Evolutionary conservation across 2,113 vertebrate genomes (phyloP).

Genomic region (Microcebus jonahi): DNA sequence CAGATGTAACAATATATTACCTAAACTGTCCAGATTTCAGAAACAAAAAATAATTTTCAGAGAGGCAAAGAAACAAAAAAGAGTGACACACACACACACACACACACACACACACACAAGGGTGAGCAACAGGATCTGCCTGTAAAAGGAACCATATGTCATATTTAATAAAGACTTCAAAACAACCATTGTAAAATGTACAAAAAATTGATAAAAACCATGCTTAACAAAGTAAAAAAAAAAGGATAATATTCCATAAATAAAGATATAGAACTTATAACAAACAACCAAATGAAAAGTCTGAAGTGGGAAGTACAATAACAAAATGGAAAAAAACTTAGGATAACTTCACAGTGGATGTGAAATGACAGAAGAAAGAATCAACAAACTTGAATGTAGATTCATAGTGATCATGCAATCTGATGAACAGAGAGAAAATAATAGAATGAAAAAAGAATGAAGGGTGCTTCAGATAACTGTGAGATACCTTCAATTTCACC

Average conservation of each 20-base stretch:
- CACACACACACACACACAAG: not conserved
- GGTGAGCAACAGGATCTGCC: not conserved
- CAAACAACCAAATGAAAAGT: not conserved
- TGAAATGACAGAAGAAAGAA: not conserved
- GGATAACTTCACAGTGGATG: not conserved
- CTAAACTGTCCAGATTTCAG: not conserved
- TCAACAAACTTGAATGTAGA: not conserved
- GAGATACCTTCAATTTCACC: not conserved
- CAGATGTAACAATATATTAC: not conserved
- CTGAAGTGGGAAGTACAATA: not conserved
- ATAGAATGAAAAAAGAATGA: not conserved
- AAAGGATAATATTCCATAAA: not conserved
- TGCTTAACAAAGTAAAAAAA: not conserved
- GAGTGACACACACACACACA: not conserved
- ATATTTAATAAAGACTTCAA: not conserved
- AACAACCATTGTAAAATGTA: not conserved
- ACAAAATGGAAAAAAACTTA: not conserved
- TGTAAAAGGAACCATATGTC: not conserved
- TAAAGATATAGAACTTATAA: not conserved
- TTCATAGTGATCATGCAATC: not conserved
- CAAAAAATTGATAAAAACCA: not conserved
- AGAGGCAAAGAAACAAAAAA: not conserved
- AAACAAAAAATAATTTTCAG: not conserved
- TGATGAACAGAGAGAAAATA: not conserved
- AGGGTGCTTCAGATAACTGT: not conserved